Evolutionary conservation across 2,888 invertebrate genomes (phyloP).

Genomic region (Tinea semifulvella): DNA sequence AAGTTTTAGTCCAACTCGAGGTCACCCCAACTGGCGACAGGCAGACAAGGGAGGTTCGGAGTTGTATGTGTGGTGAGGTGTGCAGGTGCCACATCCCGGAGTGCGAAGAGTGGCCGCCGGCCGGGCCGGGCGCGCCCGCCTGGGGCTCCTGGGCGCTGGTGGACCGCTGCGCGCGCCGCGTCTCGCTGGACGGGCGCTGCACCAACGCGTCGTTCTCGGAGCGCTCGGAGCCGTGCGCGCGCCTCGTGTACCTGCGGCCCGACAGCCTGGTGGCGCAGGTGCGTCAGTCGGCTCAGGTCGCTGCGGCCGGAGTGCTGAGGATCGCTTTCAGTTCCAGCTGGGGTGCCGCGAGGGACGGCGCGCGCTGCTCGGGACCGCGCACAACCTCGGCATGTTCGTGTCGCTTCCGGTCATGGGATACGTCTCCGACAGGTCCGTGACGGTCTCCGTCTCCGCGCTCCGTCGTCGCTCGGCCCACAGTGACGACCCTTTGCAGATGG

Average conservation of each 20-base stretch:
- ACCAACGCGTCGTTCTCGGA: slow-evolving; percentile 40
- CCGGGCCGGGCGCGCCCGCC: slow-evolving; percentile 27
- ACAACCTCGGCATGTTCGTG: slow-evolving; percentile 77
- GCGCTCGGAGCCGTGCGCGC: slow-evolving; percentile 35
- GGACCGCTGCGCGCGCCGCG: slow-evolving; percentile 28
- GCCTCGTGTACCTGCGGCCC: slow-evolving; percentile 53
- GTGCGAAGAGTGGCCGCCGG: slow-evolving; percentile 48
- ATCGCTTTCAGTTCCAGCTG: slow-evolving; percentile 41
- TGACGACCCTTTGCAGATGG: slow-evolving; percentile 52
- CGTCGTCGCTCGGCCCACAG: not conserved
- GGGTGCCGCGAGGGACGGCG: slow-evolving; percentile 75
- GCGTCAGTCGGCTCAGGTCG: slow-evolving; percentile 11
- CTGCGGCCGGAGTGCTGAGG: not conserved
- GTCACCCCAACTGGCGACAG: too few species aligned
- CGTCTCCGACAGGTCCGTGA: slow-evolving; percentile 73
- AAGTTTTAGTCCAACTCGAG: too few species aligned
- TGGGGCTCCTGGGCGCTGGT: slow-evolving; percentile 21
- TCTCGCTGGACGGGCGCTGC: slow-evolving; percentile 31
- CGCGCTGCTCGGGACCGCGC: slow-evolving; percentile 77
- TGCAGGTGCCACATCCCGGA: slow-evolving; percentile 60
- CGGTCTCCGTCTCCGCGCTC: not conserved
- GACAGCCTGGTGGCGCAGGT: slow-evolving; percentile 66
- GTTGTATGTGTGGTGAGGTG: not conserved
- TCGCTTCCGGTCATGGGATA: slow-evolving; percentile 76
- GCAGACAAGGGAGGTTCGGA: too few species aligned